phyloP scores from a whole-genome alignment of 2,113 vertebrate genomes.

The Amblyopsis rosae region DNA sequence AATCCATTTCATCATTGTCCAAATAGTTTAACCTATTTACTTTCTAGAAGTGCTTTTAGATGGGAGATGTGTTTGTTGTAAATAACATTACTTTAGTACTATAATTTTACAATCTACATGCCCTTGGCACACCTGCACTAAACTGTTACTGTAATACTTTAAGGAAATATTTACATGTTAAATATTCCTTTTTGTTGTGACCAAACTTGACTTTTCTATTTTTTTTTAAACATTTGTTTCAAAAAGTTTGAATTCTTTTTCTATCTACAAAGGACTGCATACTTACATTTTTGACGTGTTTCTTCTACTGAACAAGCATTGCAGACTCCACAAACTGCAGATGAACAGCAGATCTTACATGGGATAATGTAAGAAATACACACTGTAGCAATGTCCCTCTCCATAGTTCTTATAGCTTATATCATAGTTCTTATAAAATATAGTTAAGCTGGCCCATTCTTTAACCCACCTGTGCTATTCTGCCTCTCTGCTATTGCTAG shows the following conservation, averaged over 20 bases:
- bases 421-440: background rate
- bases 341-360: too few species aligned
- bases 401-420: too few species aligned
- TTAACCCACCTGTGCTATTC: background rate
- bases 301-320: too few species aligned
- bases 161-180: slow-evolving; percentile 3
- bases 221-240: too few species aligned
- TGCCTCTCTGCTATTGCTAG: background rate
- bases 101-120: slow-evolving; percentile 9
- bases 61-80: background rate
- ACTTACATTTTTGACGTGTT: too few species aligned
- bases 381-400: too few species aligned
- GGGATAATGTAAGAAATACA: too few species aligned
- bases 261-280: too few species aligned
- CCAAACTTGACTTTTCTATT: slow-evolving; percentile 42
- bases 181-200: slow-evolving; percentile 48
- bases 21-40: background rate
- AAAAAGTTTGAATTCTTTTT: too few species aligned
- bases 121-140: slow-evolving; percentile 40
- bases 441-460: background rate
- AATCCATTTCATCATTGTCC: slow-evolving; percentile 1
- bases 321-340: too few species aligned
- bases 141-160: slow-evolving; percentile 8
- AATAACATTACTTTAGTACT: background rate
- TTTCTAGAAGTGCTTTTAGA: background rate